Evolutionary conservation across 2,888 invertebrate genomes (phyloP).

Genomic region (Carcina quercana): DNA sequence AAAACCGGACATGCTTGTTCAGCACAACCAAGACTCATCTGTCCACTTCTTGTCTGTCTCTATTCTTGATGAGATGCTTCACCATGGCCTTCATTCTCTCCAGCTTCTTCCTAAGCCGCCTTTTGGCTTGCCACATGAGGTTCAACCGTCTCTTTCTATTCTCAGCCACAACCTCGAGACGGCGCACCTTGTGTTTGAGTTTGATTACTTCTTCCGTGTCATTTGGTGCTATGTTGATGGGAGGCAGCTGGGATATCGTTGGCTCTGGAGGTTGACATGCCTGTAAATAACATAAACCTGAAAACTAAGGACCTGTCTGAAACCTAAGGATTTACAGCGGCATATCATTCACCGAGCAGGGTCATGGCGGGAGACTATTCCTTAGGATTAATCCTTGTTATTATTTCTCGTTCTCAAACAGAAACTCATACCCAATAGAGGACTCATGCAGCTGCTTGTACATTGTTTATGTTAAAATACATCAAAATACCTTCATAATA

Average conservation of each 20-base stretch:
- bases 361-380: too few relatives aligned
- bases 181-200: conserved; percentile 43
- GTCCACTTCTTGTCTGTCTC: conserved; percentile 15
- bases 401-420: too few relatives aligned
- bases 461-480: too few relatives aligned
- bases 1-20: conserved; percentile 2
- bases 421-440: too few relatives aligned
- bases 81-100: conserved; percentile 38
- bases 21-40: conserved; percentile 5
- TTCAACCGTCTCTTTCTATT: conserved; percentile 41
- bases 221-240: conserved; percentile 32
- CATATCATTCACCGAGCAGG: too few relatives aligned
- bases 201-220: conserved; percentile 46
- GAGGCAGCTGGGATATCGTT: conserved; percentile 35
- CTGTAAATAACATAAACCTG: conserved; percentile 37
- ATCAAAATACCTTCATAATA: too few relatives aligned
- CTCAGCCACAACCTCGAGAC: conserved; percentile 44
- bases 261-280: conserved; percentile 40
- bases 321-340: too few relatives aligned
- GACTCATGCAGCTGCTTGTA: too few relatives aligned
- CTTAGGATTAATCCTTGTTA: too few relatives aligned
- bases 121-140: conserved; percentile 42
- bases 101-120: conserved; percentile 37
- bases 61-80: conserved; percentile 42
- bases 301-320: too few relatives aligned